Evolutionary conservation across 2,797 vertebrate genomes (phyloP).

Genomic region (Ctenosaura bakeri): DNA sequence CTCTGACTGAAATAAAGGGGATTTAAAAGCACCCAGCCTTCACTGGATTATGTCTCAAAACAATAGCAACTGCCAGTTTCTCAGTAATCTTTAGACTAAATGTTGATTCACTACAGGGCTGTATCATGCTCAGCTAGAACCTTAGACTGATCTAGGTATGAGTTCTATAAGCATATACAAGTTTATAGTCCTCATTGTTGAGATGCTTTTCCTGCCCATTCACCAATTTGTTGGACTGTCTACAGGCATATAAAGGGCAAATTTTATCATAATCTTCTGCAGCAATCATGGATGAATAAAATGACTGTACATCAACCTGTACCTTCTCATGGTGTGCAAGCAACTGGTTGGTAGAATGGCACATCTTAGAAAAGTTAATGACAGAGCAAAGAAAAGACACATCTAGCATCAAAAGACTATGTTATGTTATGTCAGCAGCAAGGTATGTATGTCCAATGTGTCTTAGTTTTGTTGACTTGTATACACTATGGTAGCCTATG

Average conservation of each 20-base stretch:
- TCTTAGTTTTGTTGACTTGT: too few species aligned
- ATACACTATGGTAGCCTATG: too few species aligned
- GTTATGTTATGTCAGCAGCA: too few species aligned
- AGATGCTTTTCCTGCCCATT: not conserved
- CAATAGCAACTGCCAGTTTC: not conserved
- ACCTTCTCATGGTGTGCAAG: not conserved
- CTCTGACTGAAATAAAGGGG: not conserved
- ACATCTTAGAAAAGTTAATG: too few species aligned
- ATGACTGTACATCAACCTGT: not conserved
- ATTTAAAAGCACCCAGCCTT: not conserved
- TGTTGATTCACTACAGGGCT: too few species aligned
- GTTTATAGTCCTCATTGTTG: not conserved
- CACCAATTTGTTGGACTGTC: not conserved
- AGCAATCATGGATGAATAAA: not conserved
- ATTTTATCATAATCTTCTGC: not conserved
- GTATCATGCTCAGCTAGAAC: not conserved
- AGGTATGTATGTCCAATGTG: too few species aligned
- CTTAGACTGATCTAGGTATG: not conserved
- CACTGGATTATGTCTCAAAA: not conserved
- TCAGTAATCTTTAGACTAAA: not conserved
- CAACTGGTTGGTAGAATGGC: too few species aligned
- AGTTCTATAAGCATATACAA: not conserved
- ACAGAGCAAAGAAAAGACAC: too few species aligned
- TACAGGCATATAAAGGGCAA: not conserved
- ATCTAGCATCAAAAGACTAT: too few species aligned